phyloP scores from a whole-genome alignment of 1,140 invertebrate genomes.

The Oryctes rhinoceros region DNA sequence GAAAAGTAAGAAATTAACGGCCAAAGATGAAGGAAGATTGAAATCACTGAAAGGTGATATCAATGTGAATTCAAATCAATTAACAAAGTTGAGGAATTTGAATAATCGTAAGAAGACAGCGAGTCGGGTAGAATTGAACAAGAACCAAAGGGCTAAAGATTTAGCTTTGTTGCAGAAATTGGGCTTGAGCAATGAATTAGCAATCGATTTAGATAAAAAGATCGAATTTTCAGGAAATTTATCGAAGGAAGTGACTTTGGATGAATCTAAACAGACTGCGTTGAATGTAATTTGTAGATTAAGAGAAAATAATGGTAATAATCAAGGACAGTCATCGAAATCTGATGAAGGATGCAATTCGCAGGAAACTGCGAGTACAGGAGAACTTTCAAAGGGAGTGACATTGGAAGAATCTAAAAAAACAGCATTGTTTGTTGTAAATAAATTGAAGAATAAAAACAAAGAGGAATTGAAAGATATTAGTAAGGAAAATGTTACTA shows the following conservation, averaged over 20 bases:
- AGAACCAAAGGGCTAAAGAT: conserved; percentile 68
- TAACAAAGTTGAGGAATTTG: background rate
- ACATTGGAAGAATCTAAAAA: background rate
- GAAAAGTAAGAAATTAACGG: conserved; percentile 66
- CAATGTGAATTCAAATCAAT: conserved; percentile 3
- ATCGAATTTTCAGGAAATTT: conserved; percentile 9
- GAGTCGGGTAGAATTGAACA: conserved; percentile 67
- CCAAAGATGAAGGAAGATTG: conserved; percentile 67
- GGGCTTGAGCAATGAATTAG: conserved; percentile 51
- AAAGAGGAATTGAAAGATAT: no score
- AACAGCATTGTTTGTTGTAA: no score
- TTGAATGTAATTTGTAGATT: conserved; percentile 55
- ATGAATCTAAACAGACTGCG: conserved; percentile 54
- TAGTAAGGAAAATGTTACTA: no score
- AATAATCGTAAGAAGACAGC: conserved; percentile 54
- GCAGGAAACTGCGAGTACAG: background rate
- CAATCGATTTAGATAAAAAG: conserved; percentile 38
- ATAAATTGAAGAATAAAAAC: no score
- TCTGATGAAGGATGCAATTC: background rate
- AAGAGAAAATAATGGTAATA: conserved; percentile 48
- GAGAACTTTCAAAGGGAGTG: background rate
- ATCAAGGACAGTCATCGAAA: background rate
- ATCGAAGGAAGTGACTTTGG: conserved; percentile 49
- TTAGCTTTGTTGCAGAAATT: conserved; percentile 68
- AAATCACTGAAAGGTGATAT: conserved; percentile 49